Evolutionary conservation across 2,113 vertebrate species (phyloP), one percentile per base, ranked within the genome.

Genomic region (Uria lomvia): DNA sequence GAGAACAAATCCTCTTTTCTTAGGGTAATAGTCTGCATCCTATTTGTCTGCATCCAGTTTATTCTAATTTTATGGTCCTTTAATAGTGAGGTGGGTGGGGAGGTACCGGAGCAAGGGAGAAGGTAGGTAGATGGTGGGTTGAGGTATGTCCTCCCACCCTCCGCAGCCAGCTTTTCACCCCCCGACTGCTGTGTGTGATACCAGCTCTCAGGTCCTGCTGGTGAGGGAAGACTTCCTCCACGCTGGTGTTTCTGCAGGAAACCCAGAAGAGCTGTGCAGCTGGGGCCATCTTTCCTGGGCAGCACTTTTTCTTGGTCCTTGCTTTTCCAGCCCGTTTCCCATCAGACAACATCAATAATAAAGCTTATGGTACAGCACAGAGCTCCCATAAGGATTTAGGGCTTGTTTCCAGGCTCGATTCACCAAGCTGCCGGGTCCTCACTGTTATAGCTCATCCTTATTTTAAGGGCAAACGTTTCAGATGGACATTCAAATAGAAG

Each of bases 381-480:
- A 56, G 47, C 17, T 85, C 59, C 67, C 9, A 1, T 8, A 53
- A 36, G 12, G 27, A 30, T 86, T 68, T 73, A 87, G 79, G 43
- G 27, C 23, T 91, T 34, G 14, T 80, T 86, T 80, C 45, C 30
- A 70, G 43, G 42, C 40, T 55, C 3, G 2, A 8, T 53, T 63
- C 47, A 26, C 40, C 13, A 43, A 38, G 34, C 26, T 70, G 3
- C 55, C 53, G 49, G 10, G 42, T 80, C 36, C 40, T 73, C 56
- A 24, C n/a, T 32, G n/a, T 58, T 56, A 17, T 11, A 11, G 68
- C 36, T 60, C 58, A 76, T 71, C 62, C 86, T 79, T 82, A 42
- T 47, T 63, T 92, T 91, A 55, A 93, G 82, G 70, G 36, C 55
- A 91, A 59, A 49, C 52, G 52, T 92, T 96, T 94, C 70, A 78